A percentile compares a stretch with the other conserved stretches of the same genome.
These are phyloP conservation scores for Prolemur simus DNA, from an alignment of 2,113 vertebrate species.

Conservation along the genomic window DNA sequence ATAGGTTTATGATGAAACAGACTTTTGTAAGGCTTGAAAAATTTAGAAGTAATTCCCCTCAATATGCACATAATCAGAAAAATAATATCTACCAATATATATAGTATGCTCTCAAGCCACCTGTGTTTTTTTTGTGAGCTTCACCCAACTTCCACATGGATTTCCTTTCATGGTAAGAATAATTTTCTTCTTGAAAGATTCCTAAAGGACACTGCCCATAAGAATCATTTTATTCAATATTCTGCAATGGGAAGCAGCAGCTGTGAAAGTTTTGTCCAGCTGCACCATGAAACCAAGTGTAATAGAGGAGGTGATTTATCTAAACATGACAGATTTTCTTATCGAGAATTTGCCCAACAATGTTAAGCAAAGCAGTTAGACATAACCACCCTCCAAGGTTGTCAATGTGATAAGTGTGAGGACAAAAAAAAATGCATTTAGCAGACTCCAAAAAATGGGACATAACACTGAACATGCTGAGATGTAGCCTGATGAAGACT, in stretches of 20 bases:
- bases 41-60: conserved; percentile 29
- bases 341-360: conserved; percentile 41
- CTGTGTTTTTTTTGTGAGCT: conserved; percentile 14
- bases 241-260: conserved; percentile 2
- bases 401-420: not conserved
- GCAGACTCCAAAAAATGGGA: not conserved
- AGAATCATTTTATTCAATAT: conserved; percentile 10
- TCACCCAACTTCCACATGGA: not conserved
- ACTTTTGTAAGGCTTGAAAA: not conserved
- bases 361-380: conserved; percentile 44
- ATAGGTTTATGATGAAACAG: not conserved
- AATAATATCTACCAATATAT: not conserved
- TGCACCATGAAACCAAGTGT: not conserved
- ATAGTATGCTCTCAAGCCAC: not conserved
- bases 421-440: not conserved
- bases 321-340: conserved; percentile 37
- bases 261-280: conserved; percentile 23
- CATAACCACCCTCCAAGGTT: not conserved
- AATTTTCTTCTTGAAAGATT: conserved; percentile 40
- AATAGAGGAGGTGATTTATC: conserved; percentile 30
- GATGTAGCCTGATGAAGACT: not conserved
- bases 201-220: not conserved
- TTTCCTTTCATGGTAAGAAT: not conserved
- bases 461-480: not conserved
- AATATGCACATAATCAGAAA: not conserved